These are phyloP conservation scores for Cylindroiulus punctatus DNA, from an alignment of 2,888 invertebrate species.

Conservation along the genomic window DNA sequence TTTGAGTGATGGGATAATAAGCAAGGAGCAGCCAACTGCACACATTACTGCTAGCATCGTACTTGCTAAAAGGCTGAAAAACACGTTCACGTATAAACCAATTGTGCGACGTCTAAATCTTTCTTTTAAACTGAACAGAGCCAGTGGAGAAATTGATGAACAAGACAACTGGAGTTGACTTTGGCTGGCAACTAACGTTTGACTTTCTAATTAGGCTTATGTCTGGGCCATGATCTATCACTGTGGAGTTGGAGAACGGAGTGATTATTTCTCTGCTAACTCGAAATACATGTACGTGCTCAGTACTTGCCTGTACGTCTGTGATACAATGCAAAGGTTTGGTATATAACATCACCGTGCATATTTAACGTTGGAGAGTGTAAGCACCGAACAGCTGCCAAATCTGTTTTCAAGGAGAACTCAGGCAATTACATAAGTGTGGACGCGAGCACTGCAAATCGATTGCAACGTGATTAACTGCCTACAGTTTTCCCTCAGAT, in stretches of 20 bases:
- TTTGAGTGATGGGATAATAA: not conserved
- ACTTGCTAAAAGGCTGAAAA: not conserved
- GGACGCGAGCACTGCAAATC: constrained; percentile 37
- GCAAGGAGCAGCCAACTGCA: not conserved
- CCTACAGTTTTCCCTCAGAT: not conserved
- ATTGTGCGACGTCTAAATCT: not conserved
- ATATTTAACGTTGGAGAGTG: not conserved
- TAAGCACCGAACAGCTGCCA: constrained; percentile 7
- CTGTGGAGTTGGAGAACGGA: not conserved
- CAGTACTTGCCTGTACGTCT: not conserved
- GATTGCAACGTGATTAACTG: constrained; percentile 35
- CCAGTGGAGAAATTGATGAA: constrained; percentile 10
- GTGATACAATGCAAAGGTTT: not conserved
- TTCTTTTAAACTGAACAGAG: constrained; percentile 31
- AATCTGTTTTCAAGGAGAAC: not conserved
- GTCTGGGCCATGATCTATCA: constrained; percentile 35
- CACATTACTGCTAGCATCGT: not conserved
- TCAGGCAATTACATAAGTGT: constrained; percentile 35
- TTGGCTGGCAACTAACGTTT: constrained; percentile 31
- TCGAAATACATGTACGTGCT: not conserved
- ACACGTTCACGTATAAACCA: not conserved
- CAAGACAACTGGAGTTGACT: constrained; percentile 12
- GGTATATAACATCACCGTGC: not conserved
- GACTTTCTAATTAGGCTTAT: constrained; percentile 40
- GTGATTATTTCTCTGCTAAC: not conserved